phyloP scores from a whole-genome alignment of 2,888 invertebrate genomes.

The Furcula furcula region DNA sequence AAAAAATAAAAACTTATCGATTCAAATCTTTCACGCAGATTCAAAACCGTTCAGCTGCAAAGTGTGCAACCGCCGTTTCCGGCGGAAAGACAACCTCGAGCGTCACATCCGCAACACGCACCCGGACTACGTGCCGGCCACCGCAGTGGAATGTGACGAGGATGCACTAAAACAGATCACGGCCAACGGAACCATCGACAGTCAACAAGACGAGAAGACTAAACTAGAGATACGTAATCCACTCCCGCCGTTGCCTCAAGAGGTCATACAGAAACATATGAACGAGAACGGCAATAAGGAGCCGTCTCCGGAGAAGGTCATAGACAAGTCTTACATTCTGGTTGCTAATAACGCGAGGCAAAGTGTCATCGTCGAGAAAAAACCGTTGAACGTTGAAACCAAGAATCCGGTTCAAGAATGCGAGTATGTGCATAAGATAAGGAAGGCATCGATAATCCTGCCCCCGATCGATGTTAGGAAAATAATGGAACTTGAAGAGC shows the following conservation, averaged over 20 bases:
- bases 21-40: slow-evolving; percentile 72
- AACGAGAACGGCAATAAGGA: slow-evolving; percentile 26
- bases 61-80: slow-evolving; percentile 86
- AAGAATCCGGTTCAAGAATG: slow-evolving; percentile 45
- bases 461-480: slow-evolving; percentile 70
- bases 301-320: slow-evolving; percentile 9
- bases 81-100: slow-evolving; percentile 89
- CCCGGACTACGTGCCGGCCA: slow-evolving; percentile 67
- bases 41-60: slow-evolving; percentile 86
- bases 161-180: slow-evolving; percentile 40
- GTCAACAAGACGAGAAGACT: slow-evolving; percentile 42
- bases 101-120: slow-evolving; percentile 90
- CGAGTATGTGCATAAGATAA: slow-evolving; percentile 72
- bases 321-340: slow-evolving; percentile 61
- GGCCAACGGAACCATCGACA: slow-evolving; percentile 7
- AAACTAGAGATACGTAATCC: slow-evolving; percentile 61
- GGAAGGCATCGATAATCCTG: slow-evolving; percentile 59
- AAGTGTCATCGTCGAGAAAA: slow-evolving; percentile 71
- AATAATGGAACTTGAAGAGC: slow-evolving; percentile 51
- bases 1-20: too few relatives aligned
- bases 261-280: slow-evolving; percentile 58
- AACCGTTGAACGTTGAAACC: slow-evolving; percentile 34
- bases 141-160: slow-evolving; percentile 60
- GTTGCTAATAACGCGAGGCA: slow-evolving; percentile 71
- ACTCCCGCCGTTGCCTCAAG: slow-evolving; percentile 59